Conservation (phyloP, 2,797 vertebrate species). For the Falco cherrug region DNA sequence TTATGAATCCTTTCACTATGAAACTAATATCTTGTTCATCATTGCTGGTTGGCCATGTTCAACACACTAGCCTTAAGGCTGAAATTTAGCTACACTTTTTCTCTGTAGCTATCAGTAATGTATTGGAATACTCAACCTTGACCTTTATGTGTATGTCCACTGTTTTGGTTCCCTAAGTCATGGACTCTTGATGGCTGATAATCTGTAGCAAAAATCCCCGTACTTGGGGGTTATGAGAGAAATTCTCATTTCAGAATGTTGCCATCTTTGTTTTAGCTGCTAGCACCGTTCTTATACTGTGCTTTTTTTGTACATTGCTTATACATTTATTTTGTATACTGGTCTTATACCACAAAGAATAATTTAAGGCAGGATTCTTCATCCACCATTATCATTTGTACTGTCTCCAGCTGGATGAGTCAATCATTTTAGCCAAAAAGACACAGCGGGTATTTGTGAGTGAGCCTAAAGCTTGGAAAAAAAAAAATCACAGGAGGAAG, state of each 20-base stretch:
- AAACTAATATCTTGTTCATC: background rate
- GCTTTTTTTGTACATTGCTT: background rate
- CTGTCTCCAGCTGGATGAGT: background rate
- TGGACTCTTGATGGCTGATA: background rate
- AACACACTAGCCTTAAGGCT: background rate
- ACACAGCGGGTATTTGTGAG: background rate
- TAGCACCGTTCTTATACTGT: background rate
- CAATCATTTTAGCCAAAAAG: background rate
- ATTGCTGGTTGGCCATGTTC: background rate
- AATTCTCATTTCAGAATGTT: background rate
- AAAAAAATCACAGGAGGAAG: background rate
- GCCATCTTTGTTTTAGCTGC: background rate
- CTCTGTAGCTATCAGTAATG: background rate
- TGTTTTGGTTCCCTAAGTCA: background rate
- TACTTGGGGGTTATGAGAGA: background rate
- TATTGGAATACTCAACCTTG: background rate
- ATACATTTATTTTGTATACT: background rate
- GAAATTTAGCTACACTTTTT: background rate
- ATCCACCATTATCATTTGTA: background rate
- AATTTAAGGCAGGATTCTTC: background rate
- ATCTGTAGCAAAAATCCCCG: background rate
- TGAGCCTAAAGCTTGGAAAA: background rate
- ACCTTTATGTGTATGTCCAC: background rate
- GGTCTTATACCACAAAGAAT: background rate
- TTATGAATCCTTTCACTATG: background rate